These are phyloP conservation scores for Ichneumoninae sp. DNA, from an alignment of 2,888 invertebrate genomes.

Conservation along the genomic window DNA sequence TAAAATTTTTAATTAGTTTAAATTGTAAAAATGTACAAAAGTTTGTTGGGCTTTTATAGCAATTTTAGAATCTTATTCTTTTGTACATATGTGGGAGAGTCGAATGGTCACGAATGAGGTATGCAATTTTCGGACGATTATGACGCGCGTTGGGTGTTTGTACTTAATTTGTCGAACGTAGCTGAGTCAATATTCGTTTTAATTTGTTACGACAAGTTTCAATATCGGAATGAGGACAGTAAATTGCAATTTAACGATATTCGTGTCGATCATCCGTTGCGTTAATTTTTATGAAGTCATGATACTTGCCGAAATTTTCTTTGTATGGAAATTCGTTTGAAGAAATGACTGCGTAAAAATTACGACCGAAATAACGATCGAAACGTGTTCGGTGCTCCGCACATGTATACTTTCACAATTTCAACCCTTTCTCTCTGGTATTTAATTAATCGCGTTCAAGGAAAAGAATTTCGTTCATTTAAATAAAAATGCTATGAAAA, in stretches of 20 bases:
- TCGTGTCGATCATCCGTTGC: neutral
- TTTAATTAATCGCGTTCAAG: neutral
- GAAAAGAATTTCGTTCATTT: neutral
- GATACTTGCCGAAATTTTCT: slow-evolving; percentile 5
- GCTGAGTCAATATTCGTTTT: slow-evolving; percentile 28
- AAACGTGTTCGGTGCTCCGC: slow-evolving; percentile 10
- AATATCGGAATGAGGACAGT: slow-evolving; percentile 1
- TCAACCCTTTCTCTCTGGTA: slow-evolving; percentile 27
- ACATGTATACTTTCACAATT: slow-evolving; percentile 59
- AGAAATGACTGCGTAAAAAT: slow-evolving; percentile 27
- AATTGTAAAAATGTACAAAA: slow-evolving; percentile 59
- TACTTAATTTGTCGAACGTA: slow-evolving; percentile 38
- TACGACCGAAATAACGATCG: slow-evolving; percentile 17
- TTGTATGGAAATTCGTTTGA: slow-evolving; percentile 3
- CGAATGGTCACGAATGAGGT: slow-evolving; percentile 33
- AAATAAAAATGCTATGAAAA: neutral
- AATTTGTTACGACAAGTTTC: slow-evolving; percentile 24
- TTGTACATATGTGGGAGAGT: slow-evolving; percentile 51
- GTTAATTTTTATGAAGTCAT: neutral
- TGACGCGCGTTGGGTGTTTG: slow-evolving; percentile 21
- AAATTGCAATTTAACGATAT: slow-evolving; percentile 9
- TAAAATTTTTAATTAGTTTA: slow-evolving; percentile 29
- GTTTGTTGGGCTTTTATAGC: slow-evolving; percentile 35
- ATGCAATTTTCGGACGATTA: slow-evolving; percentile 44
- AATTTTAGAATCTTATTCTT: slow-evolving; percentile 38